Base-by-base conservation (phyloP, 92 coral and sea anemone genomes). In the Virgularia gustaviana region DNA sequence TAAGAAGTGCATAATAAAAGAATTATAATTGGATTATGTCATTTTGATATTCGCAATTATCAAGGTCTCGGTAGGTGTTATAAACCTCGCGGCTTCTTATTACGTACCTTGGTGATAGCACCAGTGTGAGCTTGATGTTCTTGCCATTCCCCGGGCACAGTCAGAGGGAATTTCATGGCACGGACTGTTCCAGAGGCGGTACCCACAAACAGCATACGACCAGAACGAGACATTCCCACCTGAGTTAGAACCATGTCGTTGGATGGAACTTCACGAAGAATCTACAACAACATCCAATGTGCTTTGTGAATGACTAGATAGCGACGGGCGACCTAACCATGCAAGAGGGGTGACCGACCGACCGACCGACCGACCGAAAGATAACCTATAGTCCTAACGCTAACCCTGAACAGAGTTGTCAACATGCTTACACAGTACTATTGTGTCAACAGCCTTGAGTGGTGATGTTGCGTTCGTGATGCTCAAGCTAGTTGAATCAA, bases 121-220 rank as follows among this genome's bases (percentile, higher is more conserved):
- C 94, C 89, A 28, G 98, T 81, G 71, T 92, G 98, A 41, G 88
- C 98, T 56, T 89, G 96, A 68, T 89, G 98, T 52, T 92, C 98
- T 63, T 92, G 98, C 96, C 98, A 92, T 77, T 92, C 98, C 19
- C 98, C 98, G 10, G 98, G 98, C 18, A 92, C 98, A 15, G 98
- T 89, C 78, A 92, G 85, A 9, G 96, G 98, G 75, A 92, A 89
- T 55, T 89, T 92, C 96, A 92, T 89, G 58, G 96, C 98, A 37
- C 98, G 88, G 41, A 92, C 75, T 1, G 98, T 92, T 29, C 98
- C 98, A 30, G 94, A 75, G 53, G 83, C 86, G 22, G 98, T 92
- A 28, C 98, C 98, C 39, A 88, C 86, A 62, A 92, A 89, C 67
- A 92, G 60, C 98, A 92, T 92, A 19, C 98, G 85, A 30, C 98